Conservation (phyloP, 2,797 vertebrate species). For the Chelon labrosus region DNA sequence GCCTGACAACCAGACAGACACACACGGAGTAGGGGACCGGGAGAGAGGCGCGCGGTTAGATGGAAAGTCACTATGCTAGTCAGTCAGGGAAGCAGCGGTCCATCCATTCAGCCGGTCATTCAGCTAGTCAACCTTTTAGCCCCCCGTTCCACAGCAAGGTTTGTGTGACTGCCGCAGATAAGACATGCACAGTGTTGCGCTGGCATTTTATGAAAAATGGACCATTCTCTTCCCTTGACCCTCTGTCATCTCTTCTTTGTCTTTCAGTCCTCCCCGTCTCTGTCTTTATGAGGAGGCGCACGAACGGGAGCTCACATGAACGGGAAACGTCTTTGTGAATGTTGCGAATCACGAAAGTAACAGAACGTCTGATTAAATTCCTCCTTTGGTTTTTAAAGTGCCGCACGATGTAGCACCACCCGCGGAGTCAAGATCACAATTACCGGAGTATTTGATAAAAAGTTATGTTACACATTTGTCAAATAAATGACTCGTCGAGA, state of each 20-base stretch:
- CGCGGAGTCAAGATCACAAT: conserved; percentile 52
- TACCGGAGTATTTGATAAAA: conserved; percentile 46
- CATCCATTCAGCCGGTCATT: conserved; percentile 60
- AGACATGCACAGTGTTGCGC: conserved; percentile 44
- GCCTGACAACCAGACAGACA: conserved; percentile 77
- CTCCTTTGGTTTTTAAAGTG: conserved; percentile 15
- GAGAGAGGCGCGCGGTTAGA: conserved; percentile 53
- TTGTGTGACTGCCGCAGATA: conserved; percentile 59
- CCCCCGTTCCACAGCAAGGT: conserved; percentile 39
- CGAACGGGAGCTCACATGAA: conserved; percentile 6
- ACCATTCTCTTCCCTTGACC: conserved; percentile 38
- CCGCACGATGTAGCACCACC: conserved; percentile 15
- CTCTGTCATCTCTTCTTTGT: conserved; percentile 15
- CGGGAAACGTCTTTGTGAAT: conserved; percentile 13
- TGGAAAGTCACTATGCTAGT: conserved; percentile 69
- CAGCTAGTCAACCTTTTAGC: conserved; percentile 65
- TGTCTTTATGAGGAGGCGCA: conserved; percentile 1
- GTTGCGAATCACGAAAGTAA: conserved; percentile 25
- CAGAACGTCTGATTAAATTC: conserved; percentile 21
- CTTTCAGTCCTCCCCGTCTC: neutral
- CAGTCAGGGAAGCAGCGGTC: conserved; percentile 54
- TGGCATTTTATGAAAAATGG: conserved; percentile 44
- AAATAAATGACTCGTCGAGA: conserved; percentile 47
- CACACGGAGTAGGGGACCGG: conserved; percentile 70
- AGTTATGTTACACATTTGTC: conserved; percentile 51